Evolutionary conservation across 2,113 vertebrate species (phyloP), one percentile per base, ranked within the genome.

Genomic region (Colaptes auratus): DNA sequence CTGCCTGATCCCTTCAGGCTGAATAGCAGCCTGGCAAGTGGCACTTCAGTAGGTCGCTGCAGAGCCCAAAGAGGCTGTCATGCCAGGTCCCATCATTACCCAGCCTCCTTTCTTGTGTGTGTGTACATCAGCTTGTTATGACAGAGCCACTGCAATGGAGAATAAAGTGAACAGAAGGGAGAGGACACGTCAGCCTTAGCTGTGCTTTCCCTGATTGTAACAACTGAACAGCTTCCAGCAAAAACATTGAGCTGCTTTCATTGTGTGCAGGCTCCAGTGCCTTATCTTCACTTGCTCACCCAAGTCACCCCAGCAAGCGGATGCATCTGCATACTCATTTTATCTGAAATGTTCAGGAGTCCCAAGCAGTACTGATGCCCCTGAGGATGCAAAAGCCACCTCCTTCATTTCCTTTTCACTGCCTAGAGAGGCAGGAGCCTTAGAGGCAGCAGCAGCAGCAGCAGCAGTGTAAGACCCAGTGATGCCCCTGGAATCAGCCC

Each of bases 21-120:
- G 60, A 97, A 95, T 50, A 69, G 85, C 82, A 96, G 92, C 85
- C 65, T 72, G 82, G 86, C 95, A 96, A 96, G 94, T 72, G 75
- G 82, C 91, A 89, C 92, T 96, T 96, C 93, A 95, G 73, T 92
- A 77, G 83, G 89, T 60, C 89, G 82, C 91, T 78, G 88, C 82
- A 95, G 89, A 92, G 90, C 88, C 71, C 95, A 94, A 92, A 95
- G 53, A 92, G 56, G 36, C 18, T 8, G 48, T n/a, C 84, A 21
- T 89, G 63, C 91, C 76, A 91, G 95, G 65, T 81, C 89, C 72
- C 64, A 6, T 83, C 67, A 56, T 78, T 89, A 96, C 73, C 74
- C 67, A 71, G 39, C 27, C 83, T 75, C 67, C 82, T 89, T 55
- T 56, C 75, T 82, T 35, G 75, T 46, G 50, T 77, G 65, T 33